Percentiles rank a stretch among this genome's conserved stretches.
Conservation (phyloP, 2,797 vertebrate genomes). For the Valencia hispanica region DNA sequence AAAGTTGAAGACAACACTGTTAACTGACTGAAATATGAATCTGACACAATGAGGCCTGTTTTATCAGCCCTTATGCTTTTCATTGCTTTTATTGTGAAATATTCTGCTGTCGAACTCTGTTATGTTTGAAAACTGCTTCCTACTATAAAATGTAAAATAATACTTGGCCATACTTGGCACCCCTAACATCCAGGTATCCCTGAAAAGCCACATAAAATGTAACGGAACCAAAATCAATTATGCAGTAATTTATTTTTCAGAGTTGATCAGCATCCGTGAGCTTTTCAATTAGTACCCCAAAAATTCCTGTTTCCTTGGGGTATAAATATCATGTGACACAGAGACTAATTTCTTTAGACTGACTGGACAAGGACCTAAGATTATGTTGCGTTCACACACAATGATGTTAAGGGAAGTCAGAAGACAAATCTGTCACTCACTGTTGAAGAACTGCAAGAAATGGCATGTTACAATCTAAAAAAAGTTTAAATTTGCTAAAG, state of each 20-base stretch:
- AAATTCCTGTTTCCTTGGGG: background rate
- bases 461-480: background rate
- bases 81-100: constrained; percentile 4
- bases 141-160: background rate
- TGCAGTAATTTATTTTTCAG: background rate
- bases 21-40: constrained; percentile 40
- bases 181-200: background rate
- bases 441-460: background rate
- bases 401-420: background rate
- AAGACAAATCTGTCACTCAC: background rate
- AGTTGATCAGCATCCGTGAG: background rate
- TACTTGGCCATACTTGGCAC: background rate
- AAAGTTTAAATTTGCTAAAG: background rate
- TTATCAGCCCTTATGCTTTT: constrained; percentile 17
- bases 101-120: constrained; percentile 5
- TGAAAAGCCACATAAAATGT: background rate
- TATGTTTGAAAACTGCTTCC: constrained; percentile 23
- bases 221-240: background rate
- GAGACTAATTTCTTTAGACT: background rate
- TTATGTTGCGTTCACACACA: background rate
- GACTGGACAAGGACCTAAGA: background rate
- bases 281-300: background rate
- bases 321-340: background rate
- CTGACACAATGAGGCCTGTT: constrained; percentile 43
- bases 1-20: constrained; percentile 28